Evolutionary conservation across 2,113 vertebrate species (phyloP).

Genomic region (Actenoides hombroni): DNA sequence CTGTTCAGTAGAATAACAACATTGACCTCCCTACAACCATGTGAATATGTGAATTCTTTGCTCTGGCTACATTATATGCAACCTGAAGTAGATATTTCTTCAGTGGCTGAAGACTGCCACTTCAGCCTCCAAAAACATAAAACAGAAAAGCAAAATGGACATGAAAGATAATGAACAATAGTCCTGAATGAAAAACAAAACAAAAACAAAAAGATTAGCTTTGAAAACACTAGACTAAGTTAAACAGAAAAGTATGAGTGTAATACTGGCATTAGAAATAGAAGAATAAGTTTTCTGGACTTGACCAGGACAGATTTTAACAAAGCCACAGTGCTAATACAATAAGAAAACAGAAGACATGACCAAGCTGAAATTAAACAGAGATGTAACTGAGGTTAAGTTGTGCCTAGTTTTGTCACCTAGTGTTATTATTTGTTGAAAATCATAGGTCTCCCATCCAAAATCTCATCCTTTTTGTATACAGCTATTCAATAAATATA

Average conservation of each 20-base stretch:
- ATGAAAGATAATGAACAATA: neutral
- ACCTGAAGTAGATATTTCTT: neutral
- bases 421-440: neutral
- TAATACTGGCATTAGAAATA: neutral
- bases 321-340: neutral
- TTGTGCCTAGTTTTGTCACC: neutral
- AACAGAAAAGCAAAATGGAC: neutral
- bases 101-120: neutral
- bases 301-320: neutral
- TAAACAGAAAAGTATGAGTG: neutral
- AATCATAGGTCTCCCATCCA: neutral
- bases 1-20: neutral
- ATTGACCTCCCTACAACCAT: neutral
- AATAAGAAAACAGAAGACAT: neutral
- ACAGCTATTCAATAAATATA: neutral
- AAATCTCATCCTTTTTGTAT: neutral
- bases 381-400: neutral
- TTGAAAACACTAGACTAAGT: neutral
- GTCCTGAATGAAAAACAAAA: too few species aligned
- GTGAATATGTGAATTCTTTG: neutral
- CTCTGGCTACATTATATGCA: neutral
- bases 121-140: neutral
- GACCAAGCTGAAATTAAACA: neutral
- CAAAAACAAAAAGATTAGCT: neutral
- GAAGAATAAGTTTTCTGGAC: neutral